Base-by-base conservation (phyloP, 2,888 invertebrate genomes). In the Serrognathus titanus region DNA sequence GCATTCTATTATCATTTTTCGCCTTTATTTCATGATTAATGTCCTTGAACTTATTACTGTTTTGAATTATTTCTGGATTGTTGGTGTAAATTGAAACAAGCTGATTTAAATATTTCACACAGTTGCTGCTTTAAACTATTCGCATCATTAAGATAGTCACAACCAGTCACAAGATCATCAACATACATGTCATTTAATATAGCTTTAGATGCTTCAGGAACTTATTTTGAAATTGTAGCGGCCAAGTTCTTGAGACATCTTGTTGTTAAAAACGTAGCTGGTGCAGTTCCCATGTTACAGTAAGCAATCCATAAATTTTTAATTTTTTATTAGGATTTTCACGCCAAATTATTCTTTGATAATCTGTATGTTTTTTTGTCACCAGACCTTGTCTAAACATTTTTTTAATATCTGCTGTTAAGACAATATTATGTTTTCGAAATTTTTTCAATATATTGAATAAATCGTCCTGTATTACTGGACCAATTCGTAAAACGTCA, bases 241-340 rank as follows among this genome's bases (percentile, higher is more conserved):
- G n/a, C 12, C 20, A 10, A 43, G 4, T 20, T 3, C 3, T 43
- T 43, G 12, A 10, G 12, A 9, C 43, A 43, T 43, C 20, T 43
- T 10, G 43, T n/a, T n/a, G n/a, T 43, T 16, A 9, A 12, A n/a
- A 48, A 35, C 16, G 48, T 35, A 31, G 48, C 24, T n/a, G n/a
- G n/a, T 48, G 48, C 24, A n/a, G 46, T 46, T 2, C 48, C 48
- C 13, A 48, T 20, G 48, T 48, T 11, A 48, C 48, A 10, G 48
- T 48, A 11, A 16, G 12, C 36, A 48, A 35, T 48, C 36, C 5
- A 11, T 16, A 48, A 12, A 31, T 35, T 35, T 48, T 48, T 48
- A 48, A 20, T 11, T 12, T 11, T n/a, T 48, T 2, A 9, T 10
- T n/a, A 3, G 48, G 3, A 20, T 20, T 35, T 31, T n/a, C 24